phyloP scores from a whole-genome alignment of 92 coral and sea anemone genomes.

The Heliopora coerulea region DNA sequence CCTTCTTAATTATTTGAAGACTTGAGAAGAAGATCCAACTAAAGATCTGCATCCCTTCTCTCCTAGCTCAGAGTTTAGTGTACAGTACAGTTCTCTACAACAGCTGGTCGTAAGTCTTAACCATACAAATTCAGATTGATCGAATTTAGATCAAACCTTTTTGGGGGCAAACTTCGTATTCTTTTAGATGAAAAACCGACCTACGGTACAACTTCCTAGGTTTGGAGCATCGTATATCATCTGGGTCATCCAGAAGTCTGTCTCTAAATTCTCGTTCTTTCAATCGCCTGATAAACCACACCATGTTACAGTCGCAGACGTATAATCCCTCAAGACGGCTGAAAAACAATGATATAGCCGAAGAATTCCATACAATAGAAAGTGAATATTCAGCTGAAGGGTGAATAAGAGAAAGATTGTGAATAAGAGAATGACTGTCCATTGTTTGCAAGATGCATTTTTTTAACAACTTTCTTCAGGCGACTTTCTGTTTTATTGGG shows the following conservation, averaged over 20 bases:
- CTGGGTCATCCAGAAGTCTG: not conserved
- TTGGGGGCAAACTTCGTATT: constrained; percentile 6
- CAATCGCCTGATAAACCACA: constrained; percentile 1
- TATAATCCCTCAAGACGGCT: not conserved
- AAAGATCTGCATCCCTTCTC: not conserved
- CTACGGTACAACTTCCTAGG: not conserved
- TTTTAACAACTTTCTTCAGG: too few species aligned
- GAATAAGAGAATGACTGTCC: too few species aligned
- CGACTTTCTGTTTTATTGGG: too few species aligned
- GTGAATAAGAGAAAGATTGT: too few species aligned
- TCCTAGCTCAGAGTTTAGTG: too few species aligned
- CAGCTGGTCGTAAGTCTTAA: too few species aligned
- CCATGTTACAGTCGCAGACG: constrained; percentile 20
- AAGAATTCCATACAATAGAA: too few species aligned
- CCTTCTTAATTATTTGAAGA: not conserved
- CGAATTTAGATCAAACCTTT: constrained; percentile 20
- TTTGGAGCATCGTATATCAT: not conserved
- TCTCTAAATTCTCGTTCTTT: not conserved
- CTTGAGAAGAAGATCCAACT: not conserved
- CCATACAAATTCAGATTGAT: too few species aligned
- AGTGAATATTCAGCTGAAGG: too few species aligned
- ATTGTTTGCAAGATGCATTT: too few species aligned
- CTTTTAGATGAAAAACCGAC: not conserved
- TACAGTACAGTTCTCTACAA: too few species aligned
- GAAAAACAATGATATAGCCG: too few species aligned